These are phyloP conservation scores for Centruroides sculpturatus DNA, from an alignment of 1,140 invertebrate genomes.

Conservation along the genomic window DNA sequence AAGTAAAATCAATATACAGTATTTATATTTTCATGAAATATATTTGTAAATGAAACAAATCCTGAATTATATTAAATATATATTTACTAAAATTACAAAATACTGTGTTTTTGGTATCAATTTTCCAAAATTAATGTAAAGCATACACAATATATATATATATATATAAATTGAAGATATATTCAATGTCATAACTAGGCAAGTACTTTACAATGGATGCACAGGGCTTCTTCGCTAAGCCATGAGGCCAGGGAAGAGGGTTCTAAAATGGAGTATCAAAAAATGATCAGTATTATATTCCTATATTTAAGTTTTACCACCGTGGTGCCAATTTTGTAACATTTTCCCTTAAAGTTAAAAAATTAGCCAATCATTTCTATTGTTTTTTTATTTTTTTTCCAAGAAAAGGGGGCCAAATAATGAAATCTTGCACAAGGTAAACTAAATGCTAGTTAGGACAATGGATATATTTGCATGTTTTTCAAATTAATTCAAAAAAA, in stretches of 20 bases:
- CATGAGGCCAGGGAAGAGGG: neutral
- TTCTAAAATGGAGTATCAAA: too few relatives aligned
- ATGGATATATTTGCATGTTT: neutral
- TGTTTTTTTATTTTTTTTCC: slow-evolving; percentile 6
- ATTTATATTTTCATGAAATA: too few relatives aligned
- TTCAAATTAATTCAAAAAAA: neutral
- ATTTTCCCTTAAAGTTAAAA: neutral
- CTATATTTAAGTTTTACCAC: too few relatives aligned
- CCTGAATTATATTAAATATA: too few relatives aligned
- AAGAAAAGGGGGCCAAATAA: neutral
- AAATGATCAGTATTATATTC: too few relatives aligned
- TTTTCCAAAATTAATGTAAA: neutral
- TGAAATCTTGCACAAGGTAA: neutral
- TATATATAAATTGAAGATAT: too few relatives aligned
- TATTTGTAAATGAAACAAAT: too few relatives aligned
- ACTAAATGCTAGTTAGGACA: neutral
- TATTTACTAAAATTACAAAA: neutral
- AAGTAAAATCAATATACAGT: too few relatives aligned
- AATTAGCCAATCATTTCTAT: slow-evolving; percentile 17
- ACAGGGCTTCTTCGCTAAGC: neutral
- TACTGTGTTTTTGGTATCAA: neutral
- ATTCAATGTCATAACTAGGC: too few relatives aligned
- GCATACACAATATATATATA: neutral
- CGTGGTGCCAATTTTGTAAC: neutral
- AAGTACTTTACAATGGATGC: neutral